Conservation (phyloP, 1,140 invertebrate species). For the Sinonovacula constricta region DNA sequence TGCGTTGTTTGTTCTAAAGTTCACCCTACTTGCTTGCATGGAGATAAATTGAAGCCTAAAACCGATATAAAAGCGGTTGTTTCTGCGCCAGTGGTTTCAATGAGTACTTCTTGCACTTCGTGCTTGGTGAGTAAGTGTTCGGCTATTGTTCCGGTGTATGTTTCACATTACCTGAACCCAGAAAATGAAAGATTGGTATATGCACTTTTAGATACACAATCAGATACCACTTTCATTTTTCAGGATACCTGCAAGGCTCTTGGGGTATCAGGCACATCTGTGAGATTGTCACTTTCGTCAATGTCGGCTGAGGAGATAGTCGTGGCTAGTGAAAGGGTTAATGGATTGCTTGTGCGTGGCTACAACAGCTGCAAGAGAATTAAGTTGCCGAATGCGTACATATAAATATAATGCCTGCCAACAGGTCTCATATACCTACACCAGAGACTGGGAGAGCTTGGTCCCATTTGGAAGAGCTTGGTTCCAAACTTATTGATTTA, state of each 20-base stretch:
- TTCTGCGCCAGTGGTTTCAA: too few species aligned
- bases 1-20: background rate
- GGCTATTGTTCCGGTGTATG: background rate
- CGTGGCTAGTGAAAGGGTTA: slow-evolving; percentile 8
- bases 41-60: too few species aligned
- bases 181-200: slow-evolving; percentile 28
- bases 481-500: background rate
- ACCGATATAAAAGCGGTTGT: too few species aligned
- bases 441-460: slow-evolving; percentile 14
- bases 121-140: background rate
- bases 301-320: slow-evolving; percentile 13
- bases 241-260: background rate
- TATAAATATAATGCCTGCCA: slow-evolving; percentile 44
- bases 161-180: slow-evolving; percentile 3
- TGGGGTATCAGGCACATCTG: slow-evolving; percentile 11
- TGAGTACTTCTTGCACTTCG: background rate
- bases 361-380: background rate
- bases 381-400: slow-evolving; percentile 11
- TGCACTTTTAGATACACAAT: slow-evolving; percentile 39
- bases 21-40: background rate
- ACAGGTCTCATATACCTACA: slow-evolving; percentile 32
- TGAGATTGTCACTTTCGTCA: slow-evolving; percentile 29
- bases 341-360: slow-evolving; percentile 26
- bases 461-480: slow-evolving; percentile 32
- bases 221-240: slow-evolving; percentile 42